Percentiles rank a stretch among this genome's conserved stretches.
phyloP scores from a whole-genome alignment of 2,797 vertebrate genomes.

The Sorex maritimensis region DNA sequence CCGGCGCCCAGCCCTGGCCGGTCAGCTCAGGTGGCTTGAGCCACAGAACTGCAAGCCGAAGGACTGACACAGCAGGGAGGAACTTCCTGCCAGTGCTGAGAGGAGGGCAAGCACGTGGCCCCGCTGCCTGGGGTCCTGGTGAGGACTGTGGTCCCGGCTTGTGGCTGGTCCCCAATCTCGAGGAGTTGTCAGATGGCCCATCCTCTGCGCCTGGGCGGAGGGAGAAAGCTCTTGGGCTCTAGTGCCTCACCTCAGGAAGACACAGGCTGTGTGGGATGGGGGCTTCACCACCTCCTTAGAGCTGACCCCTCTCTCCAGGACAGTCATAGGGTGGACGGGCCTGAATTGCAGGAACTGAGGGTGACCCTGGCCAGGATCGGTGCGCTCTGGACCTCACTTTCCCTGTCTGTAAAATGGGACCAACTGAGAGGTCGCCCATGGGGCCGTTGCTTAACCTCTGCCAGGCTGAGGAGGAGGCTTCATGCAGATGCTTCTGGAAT shows the following conservation, averaged over 20 bases:
- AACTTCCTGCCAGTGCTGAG: background rate
- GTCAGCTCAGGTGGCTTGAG: background rate
- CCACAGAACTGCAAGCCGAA: background rate
- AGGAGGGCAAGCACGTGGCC: background rate
- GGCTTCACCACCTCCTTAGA: background rate
- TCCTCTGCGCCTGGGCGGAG: background rate
- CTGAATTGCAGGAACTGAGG: background rate
- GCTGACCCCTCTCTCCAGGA: background rate
- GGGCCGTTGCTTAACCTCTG: fast-evolving
- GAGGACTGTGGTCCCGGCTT: background rate
- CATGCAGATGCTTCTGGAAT: fast-evolving
- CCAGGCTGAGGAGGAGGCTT: background rate
- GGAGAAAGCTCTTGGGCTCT: too few relatives aligned
- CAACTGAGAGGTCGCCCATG: background rate
- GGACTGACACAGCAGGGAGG: background rate
- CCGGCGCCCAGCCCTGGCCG: fast-evolving
- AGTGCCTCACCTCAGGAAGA: background rate
- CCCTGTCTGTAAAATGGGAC: background rate
- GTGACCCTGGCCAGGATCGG: background rate
- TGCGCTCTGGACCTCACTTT: background rate
- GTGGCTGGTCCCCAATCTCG: background rate
- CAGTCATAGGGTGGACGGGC: background rate
- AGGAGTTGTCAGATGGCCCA: background rate
- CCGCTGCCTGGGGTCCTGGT: background rate
- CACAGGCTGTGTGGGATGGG: background rate